These are phyloP conservation scores for Drosophila algonquin DNA, from an alignment of 2,888 invertebrate species.

Conservation along the genomic window DNA sequence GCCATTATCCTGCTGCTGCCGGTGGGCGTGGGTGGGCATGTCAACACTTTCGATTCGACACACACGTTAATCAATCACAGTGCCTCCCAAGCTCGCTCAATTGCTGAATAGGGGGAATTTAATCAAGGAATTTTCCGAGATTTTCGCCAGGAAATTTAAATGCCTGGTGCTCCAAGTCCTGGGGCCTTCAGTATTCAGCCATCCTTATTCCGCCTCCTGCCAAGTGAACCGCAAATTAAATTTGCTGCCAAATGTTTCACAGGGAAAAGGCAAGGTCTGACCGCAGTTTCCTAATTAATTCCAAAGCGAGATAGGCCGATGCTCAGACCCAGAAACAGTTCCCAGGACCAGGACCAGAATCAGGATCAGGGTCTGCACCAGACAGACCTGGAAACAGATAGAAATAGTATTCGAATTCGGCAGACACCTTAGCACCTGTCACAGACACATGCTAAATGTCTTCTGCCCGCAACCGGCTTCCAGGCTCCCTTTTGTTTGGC, in stretches of 20 bases:
- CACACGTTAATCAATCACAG: slow-evolving; percentile 45
- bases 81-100: background rate
- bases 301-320: slow-evolving; percentile 16
- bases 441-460: slow-evolving; percentile 29
- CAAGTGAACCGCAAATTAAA: slow-evolving; percentile 48
- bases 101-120: slow-evolving; percentile 23
- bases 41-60: slow-evolving; percentile 35
- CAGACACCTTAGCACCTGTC: slow-evolving; percentile 41
- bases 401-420: slow-evolving; percentile 31
- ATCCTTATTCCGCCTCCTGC: background rate
- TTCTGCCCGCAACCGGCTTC: slow-evolving; percentile 8
- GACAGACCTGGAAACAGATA: background rate
- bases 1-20: slow-evolving; percentile 13
- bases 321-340: background rate
- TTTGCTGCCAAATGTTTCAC: slow-evolving; percentile 37
- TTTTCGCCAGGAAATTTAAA: slow-evolving; percentile 42
- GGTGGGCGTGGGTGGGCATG: slow-evolving; percentile 7
- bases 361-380: background rate
- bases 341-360: background rate
- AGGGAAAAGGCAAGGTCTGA: slow-evolving; percentile 11
- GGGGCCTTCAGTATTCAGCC: background rate
- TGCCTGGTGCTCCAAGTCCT: background rate
- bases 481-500: slow-evolving; percentile 58
- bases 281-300: slow-evolving; percentile 55
- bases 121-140: slow-evolving; percentile 41